phyloP scores from a whole-genome alignment of 2,888 invertebrate genomes.

The Desoria tigrina region DNA sequence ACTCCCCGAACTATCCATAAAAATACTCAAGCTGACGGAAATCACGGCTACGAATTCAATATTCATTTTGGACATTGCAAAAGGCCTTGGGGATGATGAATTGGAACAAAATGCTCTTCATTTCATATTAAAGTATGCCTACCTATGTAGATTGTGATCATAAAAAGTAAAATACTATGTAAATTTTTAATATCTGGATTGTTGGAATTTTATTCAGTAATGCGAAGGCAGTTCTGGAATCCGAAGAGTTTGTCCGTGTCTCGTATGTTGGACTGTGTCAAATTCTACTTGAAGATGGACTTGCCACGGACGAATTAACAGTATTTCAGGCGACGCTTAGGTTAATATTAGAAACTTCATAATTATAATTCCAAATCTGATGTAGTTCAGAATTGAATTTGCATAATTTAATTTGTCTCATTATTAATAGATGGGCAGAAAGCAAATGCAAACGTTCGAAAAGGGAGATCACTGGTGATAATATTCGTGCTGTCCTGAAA shows the following conservation, averaged over 20 bases:
- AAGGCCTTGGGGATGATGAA: slow-evolving; percentile 3
- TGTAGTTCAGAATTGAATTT: neutral
- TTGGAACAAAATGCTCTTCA: slow-evolving; percentile 2
- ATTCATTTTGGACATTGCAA: slow-evolving; percentile 3
- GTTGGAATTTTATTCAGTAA: slow-evolving; percentile 9
- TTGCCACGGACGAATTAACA: slow-evolving; percentile 1
- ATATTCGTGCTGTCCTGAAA: slow-evolving; percentile 19
- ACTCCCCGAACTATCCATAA: neutral
- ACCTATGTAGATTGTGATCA: too few relatives aligned
- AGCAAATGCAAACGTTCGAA: slow-evolving; percentile 11
- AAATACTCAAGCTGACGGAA: slow-evolving; percentile 8
- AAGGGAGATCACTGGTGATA: slow-evolving; percentile 14
- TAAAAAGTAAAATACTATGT: neutral
- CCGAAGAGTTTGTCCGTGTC: neutral
- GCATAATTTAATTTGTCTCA: too few relatives aligned
- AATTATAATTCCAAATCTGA: neutral
- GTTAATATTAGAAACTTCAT: neutral
- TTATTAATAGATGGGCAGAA: slow-evolving; percentile 25
- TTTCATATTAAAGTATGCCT: slow-evolving; percentile 5
- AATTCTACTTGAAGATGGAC: slow-evolving; percentile 12
- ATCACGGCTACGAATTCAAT: neutral
- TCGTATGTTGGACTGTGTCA: slow-evolving; percentile 5
- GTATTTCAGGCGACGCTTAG: slow-evolving; percentile 11
- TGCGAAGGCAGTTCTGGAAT: slow-evolving; percentile 5
- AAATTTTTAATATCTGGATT: neutral